These are phyloP conservation scores for Epiperipatus broadwayi DNA, from an alignment of 2,888 invertebrate species.

Conservation along the genomic window DNA sequence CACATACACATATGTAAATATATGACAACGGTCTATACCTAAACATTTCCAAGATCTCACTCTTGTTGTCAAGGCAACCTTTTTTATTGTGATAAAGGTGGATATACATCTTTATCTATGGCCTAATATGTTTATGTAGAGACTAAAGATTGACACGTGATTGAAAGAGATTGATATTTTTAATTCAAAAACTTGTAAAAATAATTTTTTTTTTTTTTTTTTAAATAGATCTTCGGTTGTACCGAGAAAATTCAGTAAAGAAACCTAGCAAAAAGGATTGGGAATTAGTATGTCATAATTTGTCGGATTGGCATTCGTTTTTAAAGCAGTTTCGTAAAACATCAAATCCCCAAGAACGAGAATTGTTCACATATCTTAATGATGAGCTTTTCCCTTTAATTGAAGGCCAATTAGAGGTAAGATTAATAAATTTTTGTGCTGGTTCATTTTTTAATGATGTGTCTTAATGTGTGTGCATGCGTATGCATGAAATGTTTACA, in stretches of 20 bases:
- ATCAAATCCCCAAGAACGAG: slow-evolving; percentile 20
- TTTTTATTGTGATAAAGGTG: too few relatives aligned
- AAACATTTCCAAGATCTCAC: too few relatives aligned
- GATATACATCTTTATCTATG: too few relatives aligned
- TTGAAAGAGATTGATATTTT: too few relatives aligned
- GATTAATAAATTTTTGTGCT: slow-evolving; percentile 9
- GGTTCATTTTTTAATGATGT: neutral
- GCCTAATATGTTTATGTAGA: too few relatives aligned
- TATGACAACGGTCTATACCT: too few relatives aligned
- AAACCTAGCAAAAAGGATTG: slow-evolving; percentile 20
- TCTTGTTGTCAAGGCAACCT: too few relatives aligned
- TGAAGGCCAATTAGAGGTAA: slow-evolving; percentile 20
- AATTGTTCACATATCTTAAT: slow-evolving; percentile 20
- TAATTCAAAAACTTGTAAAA: neutral
- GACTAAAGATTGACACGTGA: too few relatives aligned
- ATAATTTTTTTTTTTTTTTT: neutral
- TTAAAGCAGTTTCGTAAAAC: slow-evolving; percentile 21
- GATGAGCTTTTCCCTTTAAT: slow-evolving; percentile 21
- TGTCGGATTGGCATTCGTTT: slow-evolving; percentile 20
- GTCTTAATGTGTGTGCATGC: too few relatives aligned
- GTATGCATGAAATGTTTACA: too few relatives aligned
- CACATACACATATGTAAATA: too few relatives aligned
- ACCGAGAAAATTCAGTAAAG: slow-evolving; percentile 20
- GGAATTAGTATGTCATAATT: slow-evolving; percentile 21
- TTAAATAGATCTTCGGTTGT: slow-evolving; percentile 21